These are phyloP conservation scores for Chanos chanos DNA, from an alignment of 2,797 vertebrate genomes.

Conservation along the genomic window DNA sequence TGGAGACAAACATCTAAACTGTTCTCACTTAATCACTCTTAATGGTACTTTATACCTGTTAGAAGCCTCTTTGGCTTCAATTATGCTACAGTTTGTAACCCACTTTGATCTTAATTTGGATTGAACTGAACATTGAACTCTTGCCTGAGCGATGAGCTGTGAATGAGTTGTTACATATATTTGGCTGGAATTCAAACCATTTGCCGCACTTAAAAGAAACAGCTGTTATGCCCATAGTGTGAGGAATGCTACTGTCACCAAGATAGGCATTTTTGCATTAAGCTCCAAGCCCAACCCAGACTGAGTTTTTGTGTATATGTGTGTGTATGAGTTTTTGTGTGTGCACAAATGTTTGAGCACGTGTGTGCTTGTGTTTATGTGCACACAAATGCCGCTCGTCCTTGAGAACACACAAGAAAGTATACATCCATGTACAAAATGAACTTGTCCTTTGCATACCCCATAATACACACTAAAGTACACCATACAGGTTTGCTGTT, in stretches of 20 bases:
- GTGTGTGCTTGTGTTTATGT: conserved; percentile 54
- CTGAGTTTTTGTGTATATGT: conserved; percentile 32
- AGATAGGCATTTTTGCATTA: conserved; percentile 67
- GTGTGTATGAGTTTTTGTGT: background rate
- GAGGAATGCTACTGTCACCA: conserved; percentile 64
- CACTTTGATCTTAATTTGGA: conserved; percentile 53
- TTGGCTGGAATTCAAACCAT: conserved; percentile 65
- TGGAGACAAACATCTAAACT: conserved; percentile 14
- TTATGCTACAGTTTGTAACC: conserved; percentile 48
- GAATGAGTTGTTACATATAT: conserved; percentile 66
- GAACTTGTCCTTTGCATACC: too few relatives aligned
- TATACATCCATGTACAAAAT: conserved; percentile 16
- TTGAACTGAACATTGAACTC: conserved; percentile 36
- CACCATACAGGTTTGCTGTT: background rate
- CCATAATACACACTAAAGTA: background rate
- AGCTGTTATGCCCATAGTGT: conserved; percentile 68
- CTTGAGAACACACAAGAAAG: background rate
- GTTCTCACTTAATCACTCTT: conserved; percentile 32
- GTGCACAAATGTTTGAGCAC: conserved; percentile 51
- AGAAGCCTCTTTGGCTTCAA: conserved; percentile 15
- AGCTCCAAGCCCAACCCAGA: conserved; percentile 60
- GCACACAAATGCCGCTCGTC: too few relatives aligned
- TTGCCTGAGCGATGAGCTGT: conserved; percentile 45
- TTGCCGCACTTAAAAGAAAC: conserved; percentile 68
- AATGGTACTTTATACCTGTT: conserved; percentile 19